Percentiles rank a stretch among this genome's conserved stretches.
Evolutionary conservation across 2,888 invertebrate species (phyloP).

Genomic region (Latrodectus elegans): DNA sequence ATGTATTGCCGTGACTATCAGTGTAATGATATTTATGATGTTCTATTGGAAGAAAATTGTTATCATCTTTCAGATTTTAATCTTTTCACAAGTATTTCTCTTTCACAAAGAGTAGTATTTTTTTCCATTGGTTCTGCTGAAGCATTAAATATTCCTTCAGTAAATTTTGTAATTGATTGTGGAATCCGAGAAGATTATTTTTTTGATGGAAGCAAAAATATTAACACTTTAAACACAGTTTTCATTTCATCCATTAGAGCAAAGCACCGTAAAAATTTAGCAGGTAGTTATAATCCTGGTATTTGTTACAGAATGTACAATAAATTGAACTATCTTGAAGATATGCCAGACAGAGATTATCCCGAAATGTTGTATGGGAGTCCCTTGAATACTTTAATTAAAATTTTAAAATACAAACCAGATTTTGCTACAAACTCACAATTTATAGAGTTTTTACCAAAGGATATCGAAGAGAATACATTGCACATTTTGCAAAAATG

Average conservation of each 20-base stretch:
- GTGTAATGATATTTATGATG: slow-evolving; percentile 5
- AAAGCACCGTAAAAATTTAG: slow-evolving; percentile 30
- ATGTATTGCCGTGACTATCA: not conserved
- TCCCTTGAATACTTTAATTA: slow-evolving; percentile 45
- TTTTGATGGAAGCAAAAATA: slow-evolving; percentile 24
- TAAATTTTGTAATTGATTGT: slow-evolving; percentile 50
- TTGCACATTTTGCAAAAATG: slow-evolving; percentile 32
- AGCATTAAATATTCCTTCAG: slow-evolving; percentile 26
- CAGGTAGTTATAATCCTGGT: slow-evolving; percentile 22
- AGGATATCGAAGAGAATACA: not conserved
- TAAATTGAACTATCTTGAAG: slow-evolving; percentile 39
- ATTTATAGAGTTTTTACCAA: slow-evolving; percentile 32
- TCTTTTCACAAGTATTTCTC: not conserved
- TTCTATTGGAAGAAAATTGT: slow-evolving; percentile 37
- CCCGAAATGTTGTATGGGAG: slow-evolving; percentile 43
- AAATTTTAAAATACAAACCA: slow-evolving; percentile 34
- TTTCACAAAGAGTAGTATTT: slow-evolving; percentile 17
- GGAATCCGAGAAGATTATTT: slow-evolving; percentile 14
- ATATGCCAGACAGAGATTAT: slow-evolving; percentile 26
- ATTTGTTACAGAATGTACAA: slow-evolving; percentile 50
- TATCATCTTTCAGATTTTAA: not conserved
- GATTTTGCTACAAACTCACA: not conserved
- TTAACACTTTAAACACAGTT: slow-evolving; percentile 17
- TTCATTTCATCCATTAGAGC: slow-evolving; percentile 40
- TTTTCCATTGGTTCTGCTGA: slow-evolving; percentile 23